phyloP scores from a whole-genome alignment of 2,797 vertebrate species.

The Rhinatrema bivittatum region DNA sequence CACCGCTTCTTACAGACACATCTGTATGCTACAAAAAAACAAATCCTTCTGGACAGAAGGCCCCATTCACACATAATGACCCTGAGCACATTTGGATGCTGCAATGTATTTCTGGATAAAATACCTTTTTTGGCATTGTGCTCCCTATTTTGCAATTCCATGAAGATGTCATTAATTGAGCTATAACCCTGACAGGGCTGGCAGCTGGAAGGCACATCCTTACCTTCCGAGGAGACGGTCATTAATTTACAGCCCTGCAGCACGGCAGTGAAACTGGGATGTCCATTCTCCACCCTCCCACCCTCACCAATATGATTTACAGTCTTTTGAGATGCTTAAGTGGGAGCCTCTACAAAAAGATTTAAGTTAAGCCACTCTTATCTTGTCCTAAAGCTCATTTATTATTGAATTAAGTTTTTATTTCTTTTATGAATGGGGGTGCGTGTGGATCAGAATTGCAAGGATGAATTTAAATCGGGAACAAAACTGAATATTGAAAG shows the following conservation, averaged over 20 bases:
- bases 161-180: slow-evolving; percentile 75
- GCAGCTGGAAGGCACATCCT: slow-evolving; percentile 66
- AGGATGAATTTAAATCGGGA: no score
- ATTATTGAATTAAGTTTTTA: slow-evolving; percentile 79
- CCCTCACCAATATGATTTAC: slow-evolving; percentile 60
- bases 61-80: slow-evolving; percentile 34
- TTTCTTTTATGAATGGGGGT: no score
- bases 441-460: no score
- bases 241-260: slow-evolving; percentile 61
- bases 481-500: no score
- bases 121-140: slow-evolving; percentile 54
- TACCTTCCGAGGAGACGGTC: slow-evolving; percentile 63
- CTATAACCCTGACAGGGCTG: slow-evolving; percentile 63
- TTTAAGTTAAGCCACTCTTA: slow-evolving; percentile 80
- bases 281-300: slow-evolving; percentile 45
- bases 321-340: slow-evolving; percentile 72
- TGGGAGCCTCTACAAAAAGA: slow-evolving; percentile 77
- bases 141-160: slow-evolving; percentile 65
- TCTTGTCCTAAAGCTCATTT: slow-evolving; percentile 68
- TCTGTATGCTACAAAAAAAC: no score
- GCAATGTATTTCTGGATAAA: slow-evolving; percentile 52
- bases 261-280: slow-evolving; percentile 58
- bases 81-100: slow-evolving; percentile 46
- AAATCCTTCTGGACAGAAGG: slow-evolving; percentile 22
- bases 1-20: no score